A percentile compares a stretch with the other conserved stretches of the same genome.
Evolutionary conservation across 2,113 vertebrate species (phyloP).

Genomic region (Crotophaga sulcirostris): DNA sequence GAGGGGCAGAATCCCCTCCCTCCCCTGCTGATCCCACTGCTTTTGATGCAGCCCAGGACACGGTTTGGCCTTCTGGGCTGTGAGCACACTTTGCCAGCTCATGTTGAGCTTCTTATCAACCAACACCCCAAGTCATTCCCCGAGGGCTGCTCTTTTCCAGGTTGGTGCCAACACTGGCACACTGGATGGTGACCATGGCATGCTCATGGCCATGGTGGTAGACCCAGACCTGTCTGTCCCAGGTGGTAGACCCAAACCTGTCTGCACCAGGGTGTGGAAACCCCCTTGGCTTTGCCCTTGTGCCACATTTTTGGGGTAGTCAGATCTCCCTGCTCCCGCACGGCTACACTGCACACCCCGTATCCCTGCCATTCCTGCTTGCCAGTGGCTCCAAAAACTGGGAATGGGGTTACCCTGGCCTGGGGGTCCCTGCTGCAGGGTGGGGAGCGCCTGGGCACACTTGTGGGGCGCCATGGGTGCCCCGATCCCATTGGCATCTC

Average conservation of each 20-base stretch:
- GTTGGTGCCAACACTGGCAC: accelerated
- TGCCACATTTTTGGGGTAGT: not conserved
- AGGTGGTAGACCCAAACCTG: not conserved
- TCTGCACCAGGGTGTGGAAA: not conserved
- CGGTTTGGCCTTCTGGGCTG: no score
- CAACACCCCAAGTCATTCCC: no score
- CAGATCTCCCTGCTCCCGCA: not conserved
- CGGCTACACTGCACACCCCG: accelerated
- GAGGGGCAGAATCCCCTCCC: no score
- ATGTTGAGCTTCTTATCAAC: no score
- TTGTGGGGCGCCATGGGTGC: not conserved
- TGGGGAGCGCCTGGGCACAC: accelerated
- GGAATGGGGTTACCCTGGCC: not conserved
- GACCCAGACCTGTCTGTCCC: not conserved
- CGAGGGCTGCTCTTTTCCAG: no score
- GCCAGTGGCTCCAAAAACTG: accelerated
- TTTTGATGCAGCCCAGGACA: no score
- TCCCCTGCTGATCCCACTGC: no score
- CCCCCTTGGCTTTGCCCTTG: not conserved
- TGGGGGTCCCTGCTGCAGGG: accelerated
- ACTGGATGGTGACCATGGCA: accelerated
- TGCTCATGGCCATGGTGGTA: accelerated
- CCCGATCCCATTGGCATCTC: not conserved
- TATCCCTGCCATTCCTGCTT: not conserved
- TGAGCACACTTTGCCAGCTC: no score